Conservation (phyloP, 2,113 vertebrate genomes). For the Lontra canadensis region DNA sequence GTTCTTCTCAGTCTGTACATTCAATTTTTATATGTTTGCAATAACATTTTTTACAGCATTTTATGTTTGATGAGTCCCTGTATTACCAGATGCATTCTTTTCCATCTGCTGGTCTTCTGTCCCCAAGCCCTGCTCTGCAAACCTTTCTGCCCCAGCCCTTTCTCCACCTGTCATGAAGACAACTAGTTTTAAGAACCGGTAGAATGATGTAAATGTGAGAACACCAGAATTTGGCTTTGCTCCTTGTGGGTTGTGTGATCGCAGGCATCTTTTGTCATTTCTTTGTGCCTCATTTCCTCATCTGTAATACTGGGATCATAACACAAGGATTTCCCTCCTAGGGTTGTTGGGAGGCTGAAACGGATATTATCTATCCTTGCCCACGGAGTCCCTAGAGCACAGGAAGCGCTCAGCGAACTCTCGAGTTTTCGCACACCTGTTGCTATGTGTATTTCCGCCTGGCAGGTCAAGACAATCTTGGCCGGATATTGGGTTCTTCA, state of each 20-base stretch:
- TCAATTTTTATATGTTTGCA: neutral
- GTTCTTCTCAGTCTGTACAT: neutral
- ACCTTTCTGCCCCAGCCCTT: neutral
- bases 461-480: neutral
- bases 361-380: neutral
- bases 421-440: neutral
- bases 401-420: neutral
- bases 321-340: neutral
- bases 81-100: neutral
- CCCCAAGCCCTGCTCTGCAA: neutral
- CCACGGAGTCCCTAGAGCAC: neutral
- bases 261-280: neutral
- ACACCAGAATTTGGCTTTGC: neutral
- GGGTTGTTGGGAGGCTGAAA: neutral
- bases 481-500: neutral
- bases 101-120: neutral
- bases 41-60: neutral
- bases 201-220: neutral
- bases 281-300: neutral
- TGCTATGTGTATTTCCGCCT: neutral
- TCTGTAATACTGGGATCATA: neutral
- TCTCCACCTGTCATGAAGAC: neutral
- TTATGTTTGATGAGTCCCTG: neutral
- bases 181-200: neutral
- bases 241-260: neutral